These are phyloP conservation scores for Clistopyga incitator DNA, from an alignment of 2,888 invertebrate species.

Conservation along the genomic window DNA sequence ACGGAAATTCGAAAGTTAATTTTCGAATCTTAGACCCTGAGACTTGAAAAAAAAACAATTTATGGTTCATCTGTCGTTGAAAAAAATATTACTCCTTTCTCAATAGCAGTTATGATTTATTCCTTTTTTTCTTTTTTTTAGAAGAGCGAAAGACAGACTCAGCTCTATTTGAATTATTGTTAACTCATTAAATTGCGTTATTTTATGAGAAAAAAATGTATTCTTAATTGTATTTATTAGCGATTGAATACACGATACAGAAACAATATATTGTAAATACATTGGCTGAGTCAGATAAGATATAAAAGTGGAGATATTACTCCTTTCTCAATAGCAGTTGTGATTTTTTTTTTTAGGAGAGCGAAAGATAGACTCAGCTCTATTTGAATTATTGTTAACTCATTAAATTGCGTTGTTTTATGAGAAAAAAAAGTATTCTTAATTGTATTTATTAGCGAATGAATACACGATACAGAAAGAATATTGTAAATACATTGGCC, in stretches of 20 bases:
- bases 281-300: no score
- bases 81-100: background rate
- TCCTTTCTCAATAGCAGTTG: background rate
- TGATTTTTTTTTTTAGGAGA: background rate
- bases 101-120: background rate
- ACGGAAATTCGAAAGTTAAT: constrained; percentile 47
- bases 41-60: constrained; percentile 1
- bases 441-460: background rate
- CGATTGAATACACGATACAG: background rate
- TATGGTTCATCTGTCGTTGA: constrained; percentile 21
- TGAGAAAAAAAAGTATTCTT: background rate
- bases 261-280: background rate
- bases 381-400: no score
- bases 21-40: constrained; percentile 3
- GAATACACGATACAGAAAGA: background rate
- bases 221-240: no score
- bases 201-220: no score
- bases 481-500: background rate
- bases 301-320: background rate
- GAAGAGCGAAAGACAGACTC: background rate
- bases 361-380: background rate
- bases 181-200: no score
- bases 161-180: no score
- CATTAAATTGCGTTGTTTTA: no score
- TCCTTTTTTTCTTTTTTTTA: background rate